Evolutionary conservation across 1,140 invertebrate species (phyloP).

Genomic region (Drosophila baimaii): DNA sequence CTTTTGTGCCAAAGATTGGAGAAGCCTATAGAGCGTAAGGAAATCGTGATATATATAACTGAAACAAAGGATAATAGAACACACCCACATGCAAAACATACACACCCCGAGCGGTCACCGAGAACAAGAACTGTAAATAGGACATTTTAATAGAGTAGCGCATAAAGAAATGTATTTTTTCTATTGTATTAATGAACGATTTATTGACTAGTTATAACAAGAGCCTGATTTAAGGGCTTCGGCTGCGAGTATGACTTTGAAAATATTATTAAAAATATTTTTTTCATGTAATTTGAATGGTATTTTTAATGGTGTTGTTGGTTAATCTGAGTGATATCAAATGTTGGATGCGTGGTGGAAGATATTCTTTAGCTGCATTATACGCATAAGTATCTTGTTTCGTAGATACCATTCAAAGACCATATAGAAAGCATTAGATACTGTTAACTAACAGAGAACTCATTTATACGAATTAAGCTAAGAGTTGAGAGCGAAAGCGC

Average conservation of each 20-base stretch:
- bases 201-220: conserved; percentile 55
- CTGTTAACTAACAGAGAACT: conserved; percentile 4
- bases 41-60: conserved; percentile 75
- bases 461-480: neutral
- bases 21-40: conserved; percentile 61
- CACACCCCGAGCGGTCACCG: conserved; percentile 26
- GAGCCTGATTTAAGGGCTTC: conserved; percentile 29
- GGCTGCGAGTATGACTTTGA: conserved; percentile 41
- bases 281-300: conserved; percentile 7
- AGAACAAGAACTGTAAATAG: conserved; percentile 48
- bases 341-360: no score
- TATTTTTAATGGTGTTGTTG: neutral
- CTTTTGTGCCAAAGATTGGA: conserved; percentile 70
- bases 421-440: neutral
- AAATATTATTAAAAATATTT: conserved; percentile 36
- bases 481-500: no score
- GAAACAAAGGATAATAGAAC: conserved; percentile 40
- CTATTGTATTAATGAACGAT: conserved; percentile 55
- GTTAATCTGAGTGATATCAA: neutral
- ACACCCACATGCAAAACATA: conserved; percentile 20
- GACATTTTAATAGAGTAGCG: conserved; percentile 37
- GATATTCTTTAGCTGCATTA: neutral
- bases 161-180: conserved; percentile 52
- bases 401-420: no score
- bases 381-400: neutral